phyloP scores from a whole-genome alignment of 2,888 invertebrate genomes.

The Leptinotarsa peninsularis region DNA sequence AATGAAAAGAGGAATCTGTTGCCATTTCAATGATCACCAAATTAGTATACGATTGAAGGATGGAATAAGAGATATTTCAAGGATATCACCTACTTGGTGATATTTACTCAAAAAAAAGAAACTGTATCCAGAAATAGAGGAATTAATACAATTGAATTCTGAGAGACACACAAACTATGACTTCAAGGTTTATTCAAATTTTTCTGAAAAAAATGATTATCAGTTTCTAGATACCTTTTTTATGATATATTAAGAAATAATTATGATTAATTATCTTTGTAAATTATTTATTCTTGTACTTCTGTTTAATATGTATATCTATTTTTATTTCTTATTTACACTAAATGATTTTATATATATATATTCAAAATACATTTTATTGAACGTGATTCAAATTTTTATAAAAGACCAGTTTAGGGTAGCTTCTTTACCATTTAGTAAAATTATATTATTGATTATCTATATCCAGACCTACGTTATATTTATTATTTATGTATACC shows the following conservation, averaged over 20 bases:
- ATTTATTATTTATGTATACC: constrained; percentile 28
- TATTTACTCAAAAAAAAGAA: no score
- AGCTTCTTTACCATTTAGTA: constrained; percentile 21
- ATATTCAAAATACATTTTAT: no score
- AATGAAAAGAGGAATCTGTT: not conserved
- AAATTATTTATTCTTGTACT: no score
- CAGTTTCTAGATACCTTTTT: no score
- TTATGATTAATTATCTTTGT: no score
- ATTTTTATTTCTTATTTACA: not conserved
- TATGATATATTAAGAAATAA: no score
- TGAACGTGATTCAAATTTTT: not conserved
- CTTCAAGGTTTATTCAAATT: no score
- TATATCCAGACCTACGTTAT: constrained; percentile 8
- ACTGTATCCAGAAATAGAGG: no score
- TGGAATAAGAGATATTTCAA: not conserved
- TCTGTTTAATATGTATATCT: no score
- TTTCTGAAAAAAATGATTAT: no score
- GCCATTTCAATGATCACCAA: not conserved
- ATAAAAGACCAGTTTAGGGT: constrained; percentile 26
- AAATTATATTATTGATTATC: not conserved
- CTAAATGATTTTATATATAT: constrained; percentile 12
- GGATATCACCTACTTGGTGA: not conserved
- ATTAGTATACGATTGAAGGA: not conserved
- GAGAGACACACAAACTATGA: no score
- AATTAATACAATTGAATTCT: no score